These are phyloP conservation scores for Standfussiana lucernea DNA, from an alignment of 2,888 invertebrate genomes.

Conservation along the genomic window DNA sequence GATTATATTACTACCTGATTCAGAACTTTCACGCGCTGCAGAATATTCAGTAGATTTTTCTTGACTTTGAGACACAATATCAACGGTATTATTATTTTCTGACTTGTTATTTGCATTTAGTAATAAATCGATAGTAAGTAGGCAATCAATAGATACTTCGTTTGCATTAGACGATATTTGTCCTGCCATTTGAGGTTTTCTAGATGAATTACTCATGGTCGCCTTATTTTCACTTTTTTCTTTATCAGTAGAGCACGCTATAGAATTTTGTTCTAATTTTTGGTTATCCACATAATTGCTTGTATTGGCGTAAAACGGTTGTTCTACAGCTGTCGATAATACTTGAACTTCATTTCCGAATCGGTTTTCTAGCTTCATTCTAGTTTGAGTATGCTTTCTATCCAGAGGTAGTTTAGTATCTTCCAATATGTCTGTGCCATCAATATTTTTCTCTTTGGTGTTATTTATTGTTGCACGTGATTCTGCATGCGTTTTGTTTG, in stretches of 20 bases:
- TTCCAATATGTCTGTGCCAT: constrained; percentile 21
- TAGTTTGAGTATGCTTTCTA: constrained; percentile 37
- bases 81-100: constrained; percentile 50
- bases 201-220: constrained; percentile 1
- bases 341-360: constrained; percentile 79
- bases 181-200: constrained; percentile 34
- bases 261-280: constrained; percentile 79
- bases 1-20: constrained; percentile 55
- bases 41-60: constrained; percentile 61
- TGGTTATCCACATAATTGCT: constrained; percentile 80
- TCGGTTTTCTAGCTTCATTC: constrained; percentile 58
- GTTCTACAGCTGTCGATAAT: constrained; percentile 76
- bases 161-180: constrained; percentile 29
- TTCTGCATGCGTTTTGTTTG: constrained; percentile 46
- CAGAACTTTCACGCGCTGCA: constrained; percentile 51
- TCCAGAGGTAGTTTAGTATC: constrained; percentile 40
- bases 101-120: constrained; percentile 63
- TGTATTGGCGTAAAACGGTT: constrained; percentile 77
- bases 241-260: constrained; percentile 67
- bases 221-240: constrained; percentile 53
- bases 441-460: constrained; percentile 26
- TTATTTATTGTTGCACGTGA: constrained; percentile 45
- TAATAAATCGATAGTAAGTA: constrained; percentile 7
- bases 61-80: constrained; percentile 41
- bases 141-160: constrained; percentile 9